phyloP scores from a whole-genome alignment of 2,888 invertebrate species.

The Altica lythri region DNA sequence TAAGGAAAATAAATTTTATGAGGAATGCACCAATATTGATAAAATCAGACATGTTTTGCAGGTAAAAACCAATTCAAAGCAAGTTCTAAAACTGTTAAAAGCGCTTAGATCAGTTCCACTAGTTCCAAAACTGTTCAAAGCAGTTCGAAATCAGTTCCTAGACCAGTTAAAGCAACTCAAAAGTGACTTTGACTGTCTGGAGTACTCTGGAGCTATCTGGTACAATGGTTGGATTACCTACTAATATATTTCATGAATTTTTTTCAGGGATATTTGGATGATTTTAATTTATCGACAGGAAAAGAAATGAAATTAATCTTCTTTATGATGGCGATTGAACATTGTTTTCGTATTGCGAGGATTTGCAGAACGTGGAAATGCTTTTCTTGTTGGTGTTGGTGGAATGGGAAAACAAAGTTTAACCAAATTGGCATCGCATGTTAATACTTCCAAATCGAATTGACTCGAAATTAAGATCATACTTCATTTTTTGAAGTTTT shows the following conservation, averaged over 20 bases:
- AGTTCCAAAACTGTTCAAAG: too few relatives aligned
- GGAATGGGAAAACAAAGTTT: constrained; percentile 91
- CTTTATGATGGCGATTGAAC: constrained; percentile 88
- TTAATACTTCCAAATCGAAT: constrained; percentile 90
- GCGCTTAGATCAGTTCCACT: too few relatives aligned
- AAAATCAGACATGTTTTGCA: constrained; percentile 74
- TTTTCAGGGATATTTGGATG: constrained; percentile 77
- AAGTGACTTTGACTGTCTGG: too few relatives aligned
- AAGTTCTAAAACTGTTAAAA: too few relatives aligned
- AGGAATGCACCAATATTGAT: constrained; percentile 75
- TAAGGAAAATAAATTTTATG: constrained; percentile 76
- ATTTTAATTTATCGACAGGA: constrained; percentile 76
- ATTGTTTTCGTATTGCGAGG: constrained; percentile 82
- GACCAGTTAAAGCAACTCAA: too few relatives aligned
- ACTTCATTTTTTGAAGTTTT: constrained; percentile 84
- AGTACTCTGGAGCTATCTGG: too few relatives aligned
- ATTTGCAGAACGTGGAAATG: constrained; percentile 87
- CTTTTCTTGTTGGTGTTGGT: constrained; percentile 84
- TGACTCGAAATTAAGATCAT: constrained; percentile 83
- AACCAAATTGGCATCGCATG: constrained; percentile 80
- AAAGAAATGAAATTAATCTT: constrained; percentile 85
- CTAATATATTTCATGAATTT: neutral
- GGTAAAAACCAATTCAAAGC: constrained; percentile 57
- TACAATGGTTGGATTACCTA: too few relatives aligned
- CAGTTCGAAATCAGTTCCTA: too few relatives aligned